Percentiles rank a stretch among this genome's conserved stretches.
phyloP scores from a whole-genome alignment of 2,113 vertebrate genomes.

The Rhinolophus sinicus region DNA sequence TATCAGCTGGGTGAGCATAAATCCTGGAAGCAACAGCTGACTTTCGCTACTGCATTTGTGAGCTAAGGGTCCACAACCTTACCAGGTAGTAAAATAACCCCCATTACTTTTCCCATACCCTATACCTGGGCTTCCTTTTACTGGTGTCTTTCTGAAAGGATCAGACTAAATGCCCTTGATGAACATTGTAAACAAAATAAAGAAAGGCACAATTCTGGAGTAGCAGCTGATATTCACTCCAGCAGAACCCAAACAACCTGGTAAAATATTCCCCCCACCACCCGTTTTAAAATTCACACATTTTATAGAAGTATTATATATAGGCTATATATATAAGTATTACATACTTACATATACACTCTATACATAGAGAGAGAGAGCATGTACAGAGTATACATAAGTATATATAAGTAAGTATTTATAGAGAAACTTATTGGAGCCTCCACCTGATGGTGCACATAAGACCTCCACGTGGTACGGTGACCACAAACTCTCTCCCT shows the following conservation, averaged over 20 bases:
- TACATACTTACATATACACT: too few species aligned
- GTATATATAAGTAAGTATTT: too few species aligned
- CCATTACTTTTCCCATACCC: not conserved
- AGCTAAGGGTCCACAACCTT: not conserved
- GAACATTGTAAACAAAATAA: not conserved
- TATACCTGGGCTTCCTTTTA: not conserved
- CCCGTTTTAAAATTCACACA: not conserved
- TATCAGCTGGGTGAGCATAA: not conserved
- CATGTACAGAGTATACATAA: too few species aligned
- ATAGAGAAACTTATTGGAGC: not conserved
- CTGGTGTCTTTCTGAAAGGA: not conserved
- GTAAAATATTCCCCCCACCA: not conserved
- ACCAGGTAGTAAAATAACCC: not conserved
- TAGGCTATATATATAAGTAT: too few species aligned
- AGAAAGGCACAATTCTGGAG: not conserved
- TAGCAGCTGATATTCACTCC: not conserved
- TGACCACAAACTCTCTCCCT: not conserved
- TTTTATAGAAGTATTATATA: not conserved
- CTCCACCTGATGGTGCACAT: not conserved
- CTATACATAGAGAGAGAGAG: too few species aligned
- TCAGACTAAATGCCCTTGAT: not conserved
- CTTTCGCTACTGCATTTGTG: not conserved
- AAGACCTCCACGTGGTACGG: rapidly evolving
- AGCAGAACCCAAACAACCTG: not conserved
- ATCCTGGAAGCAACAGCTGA: not conserved